phyloP scores from a whole-genome alignment of 2,113 vertebrate species.

The Osmerus eperlanus region DNA sequence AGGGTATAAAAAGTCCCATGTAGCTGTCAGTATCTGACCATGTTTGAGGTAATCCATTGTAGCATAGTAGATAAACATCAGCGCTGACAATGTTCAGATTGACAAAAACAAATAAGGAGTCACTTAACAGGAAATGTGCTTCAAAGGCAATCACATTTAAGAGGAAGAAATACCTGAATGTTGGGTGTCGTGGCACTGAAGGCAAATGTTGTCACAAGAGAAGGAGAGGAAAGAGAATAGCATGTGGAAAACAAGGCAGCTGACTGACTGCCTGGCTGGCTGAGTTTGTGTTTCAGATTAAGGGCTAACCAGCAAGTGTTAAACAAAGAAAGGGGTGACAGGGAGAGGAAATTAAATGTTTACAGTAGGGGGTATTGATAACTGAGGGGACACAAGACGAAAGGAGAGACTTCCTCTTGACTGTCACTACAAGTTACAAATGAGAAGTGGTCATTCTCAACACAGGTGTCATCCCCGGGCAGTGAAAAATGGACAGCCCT shows the following conservation, averaged over 20 bases:
- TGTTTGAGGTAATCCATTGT: conserved; percentile 53
- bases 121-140: conserved; percentile 51
- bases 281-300: conserved; percentile 79
- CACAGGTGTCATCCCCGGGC: conserved; percentile 49
- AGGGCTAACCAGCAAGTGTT: conserved; percentile 54
- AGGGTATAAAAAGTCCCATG: conserved; percentile 17
- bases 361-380: conserved; percentile 56
- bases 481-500: conserved; percentile 48
- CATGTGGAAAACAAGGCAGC: conserved; percentile 49
- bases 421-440: conserved; percentile 44
- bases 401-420: conserved; percentile 46
- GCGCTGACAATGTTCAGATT: conserved; percentile 45
- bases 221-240: conserved; percentile 23
- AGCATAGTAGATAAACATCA: conserved; percentile 51
- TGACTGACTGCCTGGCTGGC: conserved; percentile 35
- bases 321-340: conserved; percentile 68
- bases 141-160: conserved; percentile 35
- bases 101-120: conserved; percentile 53
- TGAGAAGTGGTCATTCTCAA: conserved; percentile 43
- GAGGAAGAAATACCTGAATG: conserved; percentile 46
- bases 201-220: background rate
- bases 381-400: conserved; percentile 51
- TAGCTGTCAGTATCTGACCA: conserved; percentile 32
- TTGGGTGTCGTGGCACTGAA: conserved; percentile 24
- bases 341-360: conserved; percentile 78